Conservation (phyloP, 2,113 vertebrate species). For the Aegotheles bennettii region DNA sequence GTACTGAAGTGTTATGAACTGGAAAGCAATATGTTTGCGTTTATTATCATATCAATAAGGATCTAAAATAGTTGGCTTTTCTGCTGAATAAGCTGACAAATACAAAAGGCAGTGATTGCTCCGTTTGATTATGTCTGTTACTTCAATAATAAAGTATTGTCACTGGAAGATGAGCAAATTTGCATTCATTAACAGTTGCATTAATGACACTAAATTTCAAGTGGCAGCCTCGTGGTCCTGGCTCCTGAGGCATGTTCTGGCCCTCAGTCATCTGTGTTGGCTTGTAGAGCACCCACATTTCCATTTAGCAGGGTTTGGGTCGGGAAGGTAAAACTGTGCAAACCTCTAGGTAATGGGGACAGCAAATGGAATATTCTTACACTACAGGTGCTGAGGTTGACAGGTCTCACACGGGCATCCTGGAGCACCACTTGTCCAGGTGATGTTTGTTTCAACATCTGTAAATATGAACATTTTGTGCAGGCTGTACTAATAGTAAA, state of each 20-base stretch:
- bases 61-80: neutral
- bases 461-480: neutral
- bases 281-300: neutral
- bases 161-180: neutral
- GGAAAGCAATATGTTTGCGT: neutral
- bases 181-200: neutral
- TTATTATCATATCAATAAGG: neutral
- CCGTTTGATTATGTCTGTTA: neutral
- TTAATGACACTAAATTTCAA: neutral
- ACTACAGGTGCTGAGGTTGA: neutral
- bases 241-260: neutral
- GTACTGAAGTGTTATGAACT: neutral
- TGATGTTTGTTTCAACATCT: neutral
- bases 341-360: neutral
- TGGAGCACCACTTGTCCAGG: neutral
- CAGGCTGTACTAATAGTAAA: neutral
- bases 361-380: neutral
- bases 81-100: neutral
- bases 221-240: neutral
- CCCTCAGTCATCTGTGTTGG: neutral
- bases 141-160: neutral
- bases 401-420: neutral
- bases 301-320: neutral
- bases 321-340: neutral
- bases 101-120: neutral